Evolutionary conservation across 2,797 vertebrate species (phyloP).

Genomic region (Gymnothorax javanicus): DNA sequence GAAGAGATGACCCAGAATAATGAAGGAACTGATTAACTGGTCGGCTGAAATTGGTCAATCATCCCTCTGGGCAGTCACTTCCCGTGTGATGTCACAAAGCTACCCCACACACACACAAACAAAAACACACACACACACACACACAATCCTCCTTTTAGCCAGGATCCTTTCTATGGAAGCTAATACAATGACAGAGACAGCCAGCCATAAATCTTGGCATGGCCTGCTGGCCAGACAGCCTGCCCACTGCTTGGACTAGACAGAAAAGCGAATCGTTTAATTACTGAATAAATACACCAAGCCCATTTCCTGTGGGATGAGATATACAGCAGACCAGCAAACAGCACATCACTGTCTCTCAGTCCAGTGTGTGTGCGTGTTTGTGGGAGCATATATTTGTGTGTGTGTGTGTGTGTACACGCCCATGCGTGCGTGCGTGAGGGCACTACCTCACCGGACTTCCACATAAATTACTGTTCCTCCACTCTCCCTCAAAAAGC

Average conservation of each 20-base stretch:
- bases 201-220: constrained; percentile 41
- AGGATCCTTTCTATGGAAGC: constrained; percentile 27
- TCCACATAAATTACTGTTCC: constrained; percentile 57
- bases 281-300: constrained; percentile 29
- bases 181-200: constrained; percentile 32
- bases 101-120: background rate
- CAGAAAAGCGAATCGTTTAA: constrained; percentile 34
- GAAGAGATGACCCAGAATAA: no score
- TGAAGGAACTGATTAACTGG: no score
- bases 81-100: background rate
- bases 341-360: constrained; percentile 28
- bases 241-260: constrained; percentile 35
- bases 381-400: no score
- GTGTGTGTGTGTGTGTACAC: no score
- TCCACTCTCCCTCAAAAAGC: constrained; percentile 51
- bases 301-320: constrained; percentile 32
- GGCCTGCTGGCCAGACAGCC: constrained; percentile 41
- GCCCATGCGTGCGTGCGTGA: constrained; percentile 45
- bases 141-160: background rate
- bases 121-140: background rate
- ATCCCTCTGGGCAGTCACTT: no score
- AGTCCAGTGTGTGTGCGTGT: constrained; percentile 23
- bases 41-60: no score
- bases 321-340: constrained; percentile 35
- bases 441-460: constrained; percentile 38